Percentiles rank a stretch among this genome's conserved stretches.
Conservation (phyloP, 2,113 vertebrate species). For the Haemorhous mexicanus region DNA sequence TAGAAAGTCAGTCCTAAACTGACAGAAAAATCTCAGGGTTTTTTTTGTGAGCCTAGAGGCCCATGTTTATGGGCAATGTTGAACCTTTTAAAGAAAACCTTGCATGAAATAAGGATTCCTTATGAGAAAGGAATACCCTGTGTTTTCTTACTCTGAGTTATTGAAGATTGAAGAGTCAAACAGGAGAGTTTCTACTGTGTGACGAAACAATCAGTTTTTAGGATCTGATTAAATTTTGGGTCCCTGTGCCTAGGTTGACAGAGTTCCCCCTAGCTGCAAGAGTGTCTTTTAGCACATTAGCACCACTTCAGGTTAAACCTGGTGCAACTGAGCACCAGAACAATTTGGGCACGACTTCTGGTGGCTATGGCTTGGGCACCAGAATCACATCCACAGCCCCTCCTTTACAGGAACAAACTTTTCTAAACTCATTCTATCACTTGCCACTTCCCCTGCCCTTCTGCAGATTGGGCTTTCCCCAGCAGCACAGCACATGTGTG, state of each 20-base stretch:
- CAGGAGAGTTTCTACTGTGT: not conserved
- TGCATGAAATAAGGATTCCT: not conserved
- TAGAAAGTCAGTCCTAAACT: not conserved
- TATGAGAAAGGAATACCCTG: not conserved
- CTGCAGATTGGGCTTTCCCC: not conserved
- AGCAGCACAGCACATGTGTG: not conserved
- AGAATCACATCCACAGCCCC: not conserved
- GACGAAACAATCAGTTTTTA: not conserved
- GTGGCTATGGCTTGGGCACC: not conserved
- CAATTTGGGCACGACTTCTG: not conserved
- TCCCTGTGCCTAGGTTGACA: fast-evolving
- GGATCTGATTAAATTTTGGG: not conserved
- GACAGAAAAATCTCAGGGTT: not conserved
- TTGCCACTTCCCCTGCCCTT: not conserved
- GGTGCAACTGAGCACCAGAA: not conserved
- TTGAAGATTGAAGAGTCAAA: not conserved
- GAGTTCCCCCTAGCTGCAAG: not conserved
- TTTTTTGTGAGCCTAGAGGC: not conserved
- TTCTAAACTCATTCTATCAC: not conserved
- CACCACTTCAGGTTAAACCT: not conserved
- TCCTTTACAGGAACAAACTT: not conserved
- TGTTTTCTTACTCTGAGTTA: not conserved
- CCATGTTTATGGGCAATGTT: not conserved
- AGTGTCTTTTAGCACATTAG: not conserved
- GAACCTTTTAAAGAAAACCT: not conserved